Base-by-base conservation (phyloP, 2,797 vertebrate species). In the Syngnathus rostellatus region DNA sequence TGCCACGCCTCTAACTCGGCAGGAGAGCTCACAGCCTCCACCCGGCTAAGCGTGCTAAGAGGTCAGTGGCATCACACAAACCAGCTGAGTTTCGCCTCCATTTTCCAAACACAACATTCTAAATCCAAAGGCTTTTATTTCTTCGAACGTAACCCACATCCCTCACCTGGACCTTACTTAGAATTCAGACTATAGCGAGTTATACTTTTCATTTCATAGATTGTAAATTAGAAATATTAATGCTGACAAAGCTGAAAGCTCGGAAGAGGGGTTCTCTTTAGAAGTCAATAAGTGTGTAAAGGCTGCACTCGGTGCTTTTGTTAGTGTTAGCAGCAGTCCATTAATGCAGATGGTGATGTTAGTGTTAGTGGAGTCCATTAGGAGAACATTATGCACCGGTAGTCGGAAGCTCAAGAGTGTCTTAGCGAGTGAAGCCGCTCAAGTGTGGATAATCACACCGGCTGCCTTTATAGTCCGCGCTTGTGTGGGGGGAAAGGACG, bases 1-100 rank as follows among this genome's bases (percentile, higher is more conserved):
- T 99, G 96, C 69, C 94, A 98, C 61, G 96, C 96, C 82, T 95
- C 95, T 68, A 99, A 97, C 81, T 93, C 92, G 14, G 94, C 91
- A 65, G 95, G 95, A 37, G 95, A 98, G 90, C 92, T 97, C 88
- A 98, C 92, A 62, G 92, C 94, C 51, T 93, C 95, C 74, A 97
- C 96, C 0, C 92, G 93, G 76, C 94, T 99, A 77, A 94, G 90
- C 74, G 96, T 98, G 77, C 89, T 98, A 85, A 89, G 97, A 77
- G 95, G 96, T 98, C 88, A 90, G 94, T 86, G 62, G 17, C 25
- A 69, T 64, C 41, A 41, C 51, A 55, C 54, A 38, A 57, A 57
- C 51, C 11, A 57, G 25, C 11, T 57, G 54, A 19, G n/a, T 60
- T 60, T n/a, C 19, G 19, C 38, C 40, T 25, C 54, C 54, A 37